Evolutionary conservation across 2,797 vertebrate genomes (phyloP).

Genomic region (Enteromius treurensis): DNA sequence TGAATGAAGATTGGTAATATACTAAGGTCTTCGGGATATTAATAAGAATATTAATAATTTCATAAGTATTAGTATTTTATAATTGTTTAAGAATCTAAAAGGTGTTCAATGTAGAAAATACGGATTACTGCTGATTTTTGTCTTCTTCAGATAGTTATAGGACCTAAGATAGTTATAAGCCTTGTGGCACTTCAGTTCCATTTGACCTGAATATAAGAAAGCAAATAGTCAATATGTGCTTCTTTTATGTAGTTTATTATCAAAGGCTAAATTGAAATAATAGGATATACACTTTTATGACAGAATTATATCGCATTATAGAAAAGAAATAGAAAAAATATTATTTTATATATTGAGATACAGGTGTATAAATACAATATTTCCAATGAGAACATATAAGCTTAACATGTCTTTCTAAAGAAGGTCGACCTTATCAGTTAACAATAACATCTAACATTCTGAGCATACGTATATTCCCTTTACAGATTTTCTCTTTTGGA

Average conservation of each 20-base stretch:
- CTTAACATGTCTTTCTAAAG: not conserved
- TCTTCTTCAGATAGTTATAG: not conserved
- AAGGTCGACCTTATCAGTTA: slow-evolving; percentile 12
- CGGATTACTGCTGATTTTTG: not conserved
- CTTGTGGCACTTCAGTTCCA: slow-evolving; percentile 2
- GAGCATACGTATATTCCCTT: not conserved
- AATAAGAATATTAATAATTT: not conserved
- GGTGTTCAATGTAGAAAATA: slow-evolving; percentile 7
- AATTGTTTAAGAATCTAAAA: slow-evolving; percentile 9
- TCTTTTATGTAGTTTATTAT: slow-evolving; percentile 43
- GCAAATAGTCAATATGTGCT: not conserved
- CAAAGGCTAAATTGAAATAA: slow-evolving; percentile 57
- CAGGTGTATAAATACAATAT: slow-evolving; percentile 57
- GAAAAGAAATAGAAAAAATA: slow-evolving; percentile 57
- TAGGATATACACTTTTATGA: slow-evolving; percentile 54
- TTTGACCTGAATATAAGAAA: not conserved
- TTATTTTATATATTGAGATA: slow-evolving; percentile 43
- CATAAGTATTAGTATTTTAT: slow-evolving; percentile 31
- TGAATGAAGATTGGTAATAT: not conserved
- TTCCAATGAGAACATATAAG: slow-evolving; percentile 37
- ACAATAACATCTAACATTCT: slow-evolving; percentile 15
- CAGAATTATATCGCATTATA: slow-evolving; percentile 53
- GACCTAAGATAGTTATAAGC: not conserved
- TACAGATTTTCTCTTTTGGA: slow-evolving; percentile 12
- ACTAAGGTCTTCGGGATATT: too few relatives aligned